A percentile compares a stretch with the other conserved stretches of the same genome.
Conservation (phyloP, 1,140 invertebrate genomes). For the Atta cephalotes region DNA sequence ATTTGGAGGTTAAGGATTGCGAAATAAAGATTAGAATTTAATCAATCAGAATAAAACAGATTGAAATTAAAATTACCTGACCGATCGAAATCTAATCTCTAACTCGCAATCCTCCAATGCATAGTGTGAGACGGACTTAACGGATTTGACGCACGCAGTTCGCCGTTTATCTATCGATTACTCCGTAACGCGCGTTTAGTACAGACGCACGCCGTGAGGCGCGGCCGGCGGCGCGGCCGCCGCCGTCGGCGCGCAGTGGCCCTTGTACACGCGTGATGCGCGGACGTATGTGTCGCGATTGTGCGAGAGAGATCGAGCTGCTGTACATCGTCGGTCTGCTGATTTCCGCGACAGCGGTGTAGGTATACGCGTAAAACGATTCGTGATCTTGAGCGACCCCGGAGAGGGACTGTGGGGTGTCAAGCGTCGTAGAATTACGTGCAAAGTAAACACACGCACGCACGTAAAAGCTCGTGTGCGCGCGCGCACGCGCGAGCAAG, state of each 20-base stretch:
- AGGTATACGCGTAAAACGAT: background rate
- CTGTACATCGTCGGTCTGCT: background rate
- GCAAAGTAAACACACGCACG: conserved; percentile 5
- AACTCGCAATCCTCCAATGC: no score
- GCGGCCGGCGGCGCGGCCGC: background rate
- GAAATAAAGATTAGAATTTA: no score
- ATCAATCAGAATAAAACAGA: no score
- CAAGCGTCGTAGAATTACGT: background rate
- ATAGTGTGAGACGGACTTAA: background rate
- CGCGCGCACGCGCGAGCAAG: background rate
- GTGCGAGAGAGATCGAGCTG: background rate
- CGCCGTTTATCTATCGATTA: conserved; percentile 27
- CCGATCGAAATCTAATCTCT: no score
- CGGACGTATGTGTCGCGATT: background rate
- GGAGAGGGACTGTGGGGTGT: background rate
- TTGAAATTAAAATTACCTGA: no score
- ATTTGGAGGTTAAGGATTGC: no score
- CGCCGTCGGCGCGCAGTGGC: background rate
- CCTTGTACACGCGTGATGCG: background rate
- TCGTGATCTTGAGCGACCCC: background rate
- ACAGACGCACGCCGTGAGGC: background rate
- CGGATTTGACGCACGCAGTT: conserved; percentile 25
- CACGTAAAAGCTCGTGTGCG: background rate
- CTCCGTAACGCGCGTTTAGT: background rate
- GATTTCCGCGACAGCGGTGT: background rate